Percentiles rank a stretch among this genome's conserved stretches.
Evolutionary conservation across 2,113 vertebrate genomes (phyloP).

Genomic region (Zingel zingel): DNA sequence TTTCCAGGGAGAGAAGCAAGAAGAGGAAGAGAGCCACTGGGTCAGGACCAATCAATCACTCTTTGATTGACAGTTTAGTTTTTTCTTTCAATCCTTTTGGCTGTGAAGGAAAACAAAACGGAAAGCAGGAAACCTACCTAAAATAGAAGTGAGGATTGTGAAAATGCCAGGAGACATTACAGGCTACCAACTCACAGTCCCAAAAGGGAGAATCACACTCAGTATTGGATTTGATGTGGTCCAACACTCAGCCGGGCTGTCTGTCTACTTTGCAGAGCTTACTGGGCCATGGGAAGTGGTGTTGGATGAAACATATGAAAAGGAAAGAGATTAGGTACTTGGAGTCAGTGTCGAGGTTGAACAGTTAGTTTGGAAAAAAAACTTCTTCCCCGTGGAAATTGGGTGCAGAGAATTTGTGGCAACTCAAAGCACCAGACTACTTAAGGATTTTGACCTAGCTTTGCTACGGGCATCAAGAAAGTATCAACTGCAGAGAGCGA

Average conservation of each 20-base stretch:
- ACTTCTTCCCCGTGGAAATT: slow-evolving; percentile 47
- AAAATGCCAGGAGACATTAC: slow-evolving; percentile 49
- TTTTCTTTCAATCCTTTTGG: slow-evolving; percentile 29
- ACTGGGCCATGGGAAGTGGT: slow-evolving; percentile 44
- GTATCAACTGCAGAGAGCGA: slow-evolving; percentile 20
- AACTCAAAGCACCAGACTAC: slow-evolving; percentile 31
- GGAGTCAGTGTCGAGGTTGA: slow-evolving; percentile 38
- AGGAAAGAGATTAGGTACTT: slow-evolving; percentile 55
- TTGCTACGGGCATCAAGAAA: slow-evolving; percentile 27
- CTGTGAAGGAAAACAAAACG: slow-evolving; percentile 40
- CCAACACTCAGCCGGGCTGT: slow-evolving; percentile 31
- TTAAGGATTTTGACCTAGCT: slow-evolving; percentile 49
- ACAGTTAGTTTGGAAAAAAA: slow-evolving; percentile 61
- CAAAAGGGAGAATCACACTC: slow-evolving; percentile 27
- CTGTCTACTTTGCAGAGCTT: slow-evolving; percentile 61
- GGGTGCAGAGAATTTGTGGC: slow-evolving; percentile 53
- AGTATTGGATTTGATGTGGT: slow-evolving; percentile 57
- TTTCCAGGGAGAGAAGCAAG: background rate
- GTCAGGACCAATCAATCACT: slow-evolving; percentile 5
- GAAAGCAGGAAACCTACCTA: slow-evolving; percentile 44
- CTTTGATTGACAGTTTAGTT: slow-evolving; percentile 15
- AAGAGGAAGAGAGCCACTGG: background rate
- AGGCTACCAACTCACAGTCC: slow-evolving; percentile 23
- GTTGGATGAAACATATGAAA: slow-evolving; percentile 48
- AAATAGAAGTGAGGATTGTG: slow-evolving; percentile 51